These are phyloP conservation scores for Takifugu bimaculatus DNA, from an alignment of 2,113 vertebrate genomes.

Conservation along the genomic window DNA sequence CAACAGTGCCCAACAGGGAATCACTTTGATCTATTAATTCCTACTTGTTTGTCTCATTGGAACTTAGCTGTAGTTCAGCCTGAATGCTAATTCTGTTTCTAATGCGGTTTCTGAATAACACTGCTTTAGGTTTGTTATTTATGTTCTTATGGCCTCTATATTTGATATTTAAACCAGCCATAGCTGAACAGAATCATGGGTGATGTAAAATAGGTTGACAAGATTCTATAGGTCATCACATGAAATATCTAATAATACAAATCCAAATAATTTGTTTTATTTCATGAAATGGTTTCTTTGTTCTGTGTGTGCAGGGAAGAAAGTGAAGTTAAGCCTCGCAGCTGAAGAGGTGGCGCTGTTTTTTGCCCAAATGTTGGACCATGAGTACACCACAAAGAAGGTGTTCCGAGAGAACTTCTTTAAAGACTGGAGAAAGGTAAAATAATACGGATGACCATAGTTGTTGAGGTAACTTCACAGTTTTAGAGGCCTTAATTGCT, in stretches of 20 bases:
- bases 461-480: not conserved
- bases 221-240: too few species aligned
- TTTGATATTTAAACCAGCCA: too few species aligned
- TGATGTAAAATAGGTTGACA: too few species aligned
- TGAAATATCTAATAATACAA: not conserved
- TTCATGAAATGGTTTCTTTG: not conserved
- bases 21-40: slow-evolving; percentile 34
- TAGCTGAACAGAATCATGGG: too few species aligned
- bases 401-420: slow-evolving; percentile 78
- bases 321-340: slow-evolving; percentile 65
- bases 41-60: slow-evolving; percentile 17
- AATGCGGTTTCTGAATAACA: too few species aligned
- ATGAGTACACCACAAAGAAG: slow-evolving; percentile 78
- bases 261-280: not conserved
- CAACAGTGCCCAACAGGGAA: slow-evolving; percentile 2
- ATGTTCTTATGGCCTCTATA: too few species aligned
- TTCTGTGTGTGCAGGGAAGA: slow-evolving; percentile 58
- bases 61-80: not conserved
- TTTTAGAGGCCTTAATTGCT: not conserved
- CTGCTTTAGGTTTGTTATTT: too few species aligned
- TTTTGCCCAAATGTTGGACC: slow-evolving; percentile 79
- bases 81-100: slow-evolving; percentile 31
- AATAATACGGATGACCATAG: not conserved
- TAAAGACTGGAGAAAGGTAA: slow-evolving; percentile 77
- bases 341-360: slow-evolving; percentile 76